Conservation (phyloP, 2,888 invertebrate species). For the Ophion ventricosus region DNA sequence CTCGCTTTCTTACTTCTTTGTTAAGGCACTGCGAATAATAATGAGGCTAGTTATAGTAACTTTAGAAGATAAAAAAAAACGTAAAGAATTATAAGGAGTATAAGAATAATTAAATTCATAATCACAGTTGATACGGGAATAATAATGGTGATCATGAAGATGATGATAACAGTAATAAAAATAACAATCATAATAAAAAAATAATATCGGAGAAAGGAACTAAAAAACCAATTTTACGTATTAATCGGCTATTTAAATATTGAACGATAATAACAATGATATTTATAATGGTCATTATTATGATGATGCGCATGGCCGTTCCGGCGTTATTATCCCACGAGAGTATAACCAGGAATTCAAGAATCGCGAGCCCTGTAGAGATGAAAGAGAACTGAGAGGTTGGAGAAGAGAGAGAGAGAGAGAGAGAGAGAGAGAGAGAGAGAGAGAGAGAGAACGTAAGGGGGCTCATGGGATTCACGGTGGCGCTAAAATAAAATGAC, state of each 20-base stretch:
- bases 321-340: constrained; percentile 43
- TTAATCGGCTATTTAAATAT: not conserved
- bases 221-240: not conserved
- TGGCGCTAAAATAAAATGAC: constrained; percentile 82
- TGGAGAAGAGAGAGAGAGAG: constrained; percentile 37
- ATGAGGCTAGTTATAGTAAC: no score
- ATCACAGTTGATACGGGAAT: no score
- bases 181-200: not conserved
- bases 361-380: constrained; percentile 27
- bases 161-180: no score
- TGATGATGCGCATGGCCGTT: constrained; percentile 24
- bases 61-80: no score
- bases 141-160: no score
- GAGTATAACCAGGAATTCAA: constrained; percentile 49
- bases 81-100: no score
- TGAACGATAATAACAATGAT: constrained; percentile 14
- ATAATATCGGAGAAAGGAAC: not conserved
- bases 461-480: constrained; percentile 71
- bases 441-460: constrained; percentile 31
- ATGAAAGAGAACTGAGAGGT: constrained; percentile 27
- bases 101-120: no score
- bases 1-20: no score
- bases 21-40: no score
- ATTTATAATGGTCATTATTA: constrained; percentile 10
- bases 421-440: constrained; percentile 37